Evolutionary conservation across 2,888 invertebrate species (phyloP).

Genomic region (Neoaliturus tenellus): DNA sequence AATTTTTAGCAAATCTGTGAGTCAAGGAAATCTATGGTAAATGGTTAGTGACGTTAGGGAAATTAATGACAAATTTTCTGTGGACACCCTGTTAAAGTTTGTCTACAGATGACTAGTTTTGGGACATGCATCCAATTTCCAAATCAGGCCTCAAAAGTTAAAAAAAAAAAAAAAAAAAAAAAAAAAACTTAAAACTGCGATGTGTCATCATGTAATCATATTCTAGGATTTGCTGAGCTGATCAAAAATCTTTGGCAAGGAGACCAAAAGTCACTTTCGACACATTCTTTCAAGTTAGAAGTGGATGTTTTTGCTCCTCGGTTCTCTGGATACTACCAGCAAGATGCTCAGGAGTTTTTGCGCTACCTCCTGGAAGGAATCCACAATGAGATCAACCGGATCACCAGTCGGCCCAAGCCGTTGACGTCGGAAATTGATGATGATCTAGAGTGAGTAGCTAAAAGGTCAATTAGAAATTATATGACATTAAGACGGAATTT

Average conservation of each 20-base stretch:
- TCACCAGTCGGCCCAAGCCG: constrained; percentile 67
- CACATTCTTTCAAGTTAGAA: constrained; percentile 65
- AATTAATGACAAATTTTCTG: too few species aligned
- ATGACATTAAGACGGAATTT: too few species aligned
- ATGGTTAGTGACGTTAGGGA: too few species aligned
- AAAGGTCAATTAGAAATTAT: too few species aligned
- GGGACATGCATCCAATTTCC: too few species aligned
- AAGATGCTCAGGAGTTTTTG: constrained; percentile 94
- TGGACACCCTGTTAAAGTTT: background rate
- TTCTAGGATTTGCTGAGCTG: constrained; percentile 72
- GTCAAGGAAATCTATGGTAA: too few species aligned
- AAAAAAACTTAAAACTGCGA: too few species aligned
- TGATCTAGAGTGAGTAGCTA: constrained; percentile 79
- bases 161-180: too few species aligned
- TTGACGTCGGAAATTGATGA: constrained; percentile 40
- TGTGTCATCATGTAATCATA: too few species aligned
- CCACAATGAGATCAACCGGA: constrained; percentile 87
- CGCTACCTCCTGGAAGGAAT: constrained; percentile 92
- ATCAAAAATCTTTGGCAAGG: constrained; percentile 65
- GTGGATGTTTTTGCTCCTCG: constrained; percentile 80
- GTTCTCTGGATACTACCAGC: constrained; percentile 87
- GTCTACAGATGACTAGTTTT: background rate
- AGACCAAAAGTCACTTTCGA: constrained; percentile 63
- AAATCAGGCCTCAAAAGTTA: too few species aligned
- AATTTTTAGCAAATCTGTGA: too few species aligned